Evolutionary conservation across 37 sponge, comb jelly and placozoan species (phyloP).

Genomic region (Beroe forskalii): DNA sequence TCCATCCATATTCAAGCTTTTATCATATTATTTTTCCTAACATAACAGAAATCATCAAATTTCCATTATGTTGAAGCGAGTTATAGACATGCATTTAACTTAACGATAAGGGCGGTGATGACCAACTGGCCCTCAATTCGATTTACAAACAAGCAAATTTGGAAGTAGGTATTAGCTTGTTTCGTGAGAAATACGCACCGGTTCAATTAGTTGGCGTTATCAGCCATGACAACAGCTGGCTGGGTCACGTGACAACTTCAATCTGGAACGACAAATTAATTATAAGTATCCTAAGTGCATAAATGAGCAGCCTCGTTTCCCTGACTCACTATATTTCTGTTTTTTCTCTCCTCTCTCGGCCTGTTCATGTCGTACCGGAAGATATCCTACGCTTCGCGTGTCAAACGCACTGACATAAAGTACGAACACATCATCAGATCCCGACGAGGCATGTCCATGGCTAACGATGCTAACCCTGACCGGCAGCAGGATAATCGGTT

Average conservation of each 20-base stretch:
- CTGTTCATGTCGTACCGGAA: constrained; percentile 7
- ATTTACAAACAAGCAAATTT: neutral
- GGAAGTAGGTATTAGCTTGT: neutral
- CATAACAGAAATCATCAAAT: neutral
- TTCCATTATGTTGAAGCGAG: neutral
- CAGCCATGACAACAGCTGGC: neutral
- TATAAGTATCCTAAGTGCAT: neutral
- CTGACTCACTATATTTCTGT: too few species aligned
- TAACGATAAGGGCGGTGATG: neutral
- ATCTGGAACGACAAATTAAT: too few species aligned
- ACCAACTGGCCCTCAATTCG: neutral
- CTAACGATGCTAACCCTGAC: constrained; percentile 26
- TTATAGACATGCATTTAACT: neutral
- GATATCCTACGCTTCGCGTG: constrained; percentile 11
- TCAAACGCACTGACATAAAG: constrained; percentile 21
- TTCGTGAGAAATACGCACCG: neutral
- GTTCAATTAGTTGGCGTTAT: neutral
- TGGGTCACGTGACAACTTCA: neutral
- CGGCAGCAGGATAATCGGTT: constrained; percentile 3
- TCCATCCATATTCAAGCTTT: neutral
- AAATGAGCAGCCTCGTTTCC: too few species aligned
- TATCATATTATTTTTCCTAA: neutral
- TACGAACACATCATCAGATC: constrained; percentile 56
- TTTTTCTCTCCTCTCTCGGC: too few species aligned
- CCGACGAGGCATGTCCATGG: constrained; percentile 7